A percentile compares a stretch with the other conserved stretches of the same genome.
Conservation (phyloP, 2,113 vertebrate species). For the Myiozetetes cayanensis region DNA sequence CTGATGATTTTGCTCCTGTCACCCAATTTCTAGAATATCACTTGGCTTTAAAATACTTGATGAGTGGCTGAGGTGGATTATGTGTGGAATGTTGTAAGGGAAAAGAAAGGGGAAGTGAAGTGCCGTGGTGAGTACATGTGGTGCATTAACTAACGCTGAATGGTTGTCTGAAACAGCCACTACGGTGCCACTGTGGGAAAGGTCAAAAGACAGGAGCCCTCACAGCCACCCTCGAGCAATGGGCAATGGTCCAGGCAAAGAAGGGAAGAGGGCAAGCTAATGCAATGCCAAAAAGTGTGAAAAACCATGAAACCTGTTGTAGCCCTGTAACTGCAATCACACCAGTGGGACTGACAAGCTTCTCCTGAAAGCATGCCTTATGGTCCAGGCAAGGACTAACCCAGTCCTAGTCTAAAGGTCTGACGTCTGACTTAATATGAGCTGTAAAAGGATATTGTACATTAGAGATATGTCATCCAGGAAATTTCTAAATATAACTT, state of each 20-base stretch:
- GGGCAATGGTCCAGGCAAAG: not conserved
- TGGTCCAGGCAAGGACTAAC: not conserved
- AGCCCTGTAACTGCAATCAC: not conserved
- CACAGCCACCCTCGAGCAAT: fast-evolving
- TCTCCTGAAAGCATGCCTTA: not conserved
- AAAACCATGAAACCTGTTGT: not conserved
- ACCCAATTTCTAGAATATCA: not conserved
- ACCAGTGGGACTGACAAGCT: fast-evolving
- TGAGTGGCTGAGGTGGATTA: not conserved
- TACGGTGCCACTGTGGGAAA: fast-evolving
- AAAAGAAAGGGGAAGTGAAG: not conserved
- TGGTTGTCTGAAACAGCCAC: not conserved
- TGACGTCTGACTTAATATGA: not conserved
- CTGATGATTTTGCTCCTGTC: not conserved
- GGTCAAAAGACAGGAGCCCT: not conserved
- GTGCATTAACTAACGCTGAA: fast-evolving
- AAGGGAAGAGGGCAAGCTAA: not conserved
- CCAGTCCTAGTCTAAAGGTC: not conserved
- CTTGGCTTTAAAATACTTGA: not conserved
- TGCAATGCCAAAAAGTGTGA: not conserved
- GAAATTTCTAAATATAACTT: conserved; percentile 53
- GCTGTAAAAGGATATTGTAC: not conserved
- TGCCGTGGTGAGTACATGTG: not conserved
- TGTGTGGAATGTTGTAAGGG: not conserved
- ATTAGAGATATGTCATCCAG: not conserved